Base-by-base conservation (phyloP, 2,888 invertebrate genomes). In the Cyrtodaria siliqua region DNA sequence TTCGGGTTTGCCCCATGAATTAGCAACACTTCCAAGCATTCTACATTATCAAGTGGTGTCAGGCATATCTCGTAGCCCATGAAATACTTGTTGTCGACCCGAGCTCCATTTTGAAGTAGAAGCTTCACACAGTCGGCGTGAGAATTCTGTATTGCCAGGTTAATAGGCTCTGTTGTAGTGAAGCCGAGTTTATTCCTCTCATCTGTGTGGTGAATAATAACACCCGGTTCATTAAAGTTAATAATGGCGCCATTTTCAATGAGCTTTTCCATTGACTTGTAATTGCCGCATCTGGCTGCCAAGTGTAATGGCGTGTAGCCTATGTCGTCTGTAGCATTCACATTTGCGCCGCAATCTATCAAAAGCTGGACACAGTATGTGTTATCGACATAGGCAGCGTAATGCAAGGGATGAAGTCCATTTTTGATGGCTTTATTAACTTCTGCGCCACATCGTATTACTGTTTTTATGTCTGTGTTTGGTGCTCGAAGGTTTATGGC, bases 271-370 rank as follows among this genome's bases (percentile, higher is more conserved):
- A 93, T 85, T 3, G 86, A 78, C 40, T 90, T 90, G n/a, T 93
- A 93, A 91, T 94, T 96, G 94, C 97, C 97, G 89, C 96, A 96
- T 87, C 97, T 97, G 0, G 97, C 96, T n/a, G 97, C 96, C 14
- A 98, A 94, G 93, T 98, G 98, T 52, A 98, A 93, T 0, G 98
- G 96, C 69, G 97, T 97, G 93, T 97, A 98, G 0, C 98, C 98
- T 85, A 97, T 97, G 90, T 97, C 97, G 89, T 97, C 97, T 0
- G 95, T 95, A n/a, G 79, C 80, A 72, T 92, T 89, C 1, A 93
- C 97, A 84, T 92, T 84, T 3, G 91, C 88, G 20, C 93, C 93
- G 40, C 97, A 94, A 0, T 97, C 96, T 49, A 98, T 94, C 57
- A 98, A 94, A 62, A 97, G 94, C 63, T 96, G 95, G 0, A 96